phyloP scores from a whole-genome alignment of 1,140 invertebrate genomes.

The Anoplolepis gracilipes region DNA sequence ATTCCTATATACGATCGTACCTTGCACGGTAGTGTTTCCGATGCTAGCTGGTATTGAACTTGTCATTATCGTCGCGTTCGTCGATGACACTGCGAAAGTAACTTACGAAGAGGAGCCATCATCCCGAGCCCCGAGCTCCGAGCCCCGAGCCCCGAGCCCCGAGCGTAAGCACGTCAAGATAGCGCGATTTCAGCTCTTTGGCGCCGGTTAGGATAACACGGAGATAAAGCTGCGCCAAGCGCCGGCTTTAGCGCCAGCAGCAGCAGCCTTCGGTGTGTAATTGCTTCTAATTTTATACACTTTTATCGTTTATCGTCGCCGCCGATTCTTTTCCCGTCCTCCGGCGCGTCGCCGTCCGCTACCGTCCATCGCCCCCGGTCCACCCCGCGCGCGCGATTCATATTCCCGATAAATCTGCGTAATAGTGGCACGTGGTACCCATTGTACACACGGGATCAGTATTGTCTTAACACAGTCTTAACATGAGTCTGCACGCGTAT shows the following conservation, averaged over 20 bases:
- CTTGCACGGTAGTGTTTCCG: slow-evolving; percentile 18
- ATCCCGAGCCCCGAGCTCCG: too few relatives aligned
- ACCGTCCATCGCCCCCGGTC: slow-evolving; percentile 5
- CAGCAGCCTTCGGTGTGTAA: slow-evolving; percentile 56
- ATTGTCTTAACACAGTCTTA: too few relatives aligned
- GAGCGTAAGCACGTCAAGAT: slow-evolving; percentile 36
- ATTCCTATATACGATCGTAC: neutral
- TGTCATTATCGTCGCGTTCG: slow-evolving; percentile 46
- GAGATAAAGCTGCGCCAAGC: slow-evolving; percentile 49
- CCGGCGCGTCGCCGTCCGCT: slow-evolving; percentile 2
- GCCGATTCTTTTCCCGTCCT: slow-evolving; percentile 50
- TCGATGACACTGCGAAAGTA: slow-evolving; percentile 28
- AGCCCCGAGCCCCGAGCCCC: too few relatives aligned
- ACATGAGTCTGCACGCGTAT: too few relatives aligned
- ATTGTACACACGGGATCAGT: slow-evolving; percentile 1
- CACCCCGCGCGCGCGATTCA: neutral
- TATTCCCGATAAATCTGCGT: slow-evolving; percentile 35
- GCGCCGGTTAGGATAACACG: slow-evolving; percentile 56
- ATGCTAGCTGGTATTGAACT: slow-evolving; percentile 41
- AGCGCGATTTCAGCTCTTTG: slow-evolving; percentile 60
- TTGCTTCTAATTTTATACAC: slow-evolving; percentile 72
- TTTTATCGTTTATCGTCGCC: slow-evolving; percentile 58
- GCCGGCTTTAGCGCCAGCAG: slow-evolving; percentile 19
- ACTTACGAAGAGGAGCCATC: neutral
- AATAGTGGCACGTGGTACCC: neutral